Conservation (phyloP, 2,888 invertebrate species). For the Linnaemya tessellans region DNA sequence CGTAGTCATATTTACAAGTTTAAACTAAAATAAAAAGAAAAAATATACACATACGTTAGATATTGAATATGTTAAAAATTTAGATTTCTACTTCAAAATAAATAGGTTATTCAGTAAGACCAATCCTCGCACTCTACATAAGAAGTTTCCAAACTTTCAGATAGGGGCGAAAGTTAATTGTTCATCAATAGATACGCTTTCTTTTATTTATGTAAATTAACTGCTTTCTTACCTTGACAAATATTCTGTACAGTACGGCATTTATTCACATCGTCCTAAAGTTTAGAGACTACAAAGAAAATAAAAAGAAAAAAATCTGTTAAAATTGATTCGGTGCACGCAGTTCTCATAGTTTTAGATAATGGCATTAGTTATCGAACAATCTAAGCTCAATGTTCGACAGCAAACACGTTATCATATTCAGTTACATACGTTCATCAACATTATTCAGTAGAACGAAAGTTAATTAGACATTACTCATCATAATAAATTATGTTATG, state of each 20-base stretch:
- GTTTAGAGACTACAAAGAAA: not conserved
- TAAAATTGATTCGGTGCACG: no score
- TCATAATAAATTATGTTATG: slow-evolving; percentile 17
- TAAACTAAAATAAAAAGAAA: not conserved
- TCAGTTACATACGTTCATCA: slow-evolving; percentile 42
- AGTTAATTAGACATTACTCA: slow-evolving; percentile 41
- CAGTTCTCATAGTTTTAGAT: no score
- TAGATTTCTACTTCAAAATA: no score
- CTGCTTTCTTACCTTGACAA: not conserved
- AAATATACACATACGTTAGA: no score
- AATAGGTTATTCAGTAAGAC: slow-evolving; percentile 74
- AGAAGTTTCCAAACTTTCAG: slow-evolving; percentile 75
- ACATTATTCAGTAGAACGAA: slow-evolving; percentile 63
- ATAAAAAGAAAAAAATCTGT: no score
- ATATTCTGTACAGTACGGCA: not conserved
- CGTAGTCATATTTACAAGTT: not conserved
- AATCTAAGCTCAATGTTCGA: no score
- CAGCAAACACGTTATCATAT: not conserved
- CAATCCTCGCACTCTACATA: slow-evolving; percentile 79
- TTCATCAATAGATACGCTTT: slow-evolving; percentile 74
- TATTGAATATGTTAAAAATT: no score
- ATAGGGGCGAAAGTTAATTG: slow-evolving; percentile 80
- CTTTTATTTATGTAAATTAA: not conserved
- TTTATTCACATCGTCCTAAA: not conserved
- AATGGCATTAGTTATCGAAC: no score